A percentile compares a stretch with the other conserved stretches of the same genome.
These are phyloP conservation scores for Verasper variegatus DNA, from an alignment of 2,113 vertebrate species.

Conservation along the genomic window DNA sequence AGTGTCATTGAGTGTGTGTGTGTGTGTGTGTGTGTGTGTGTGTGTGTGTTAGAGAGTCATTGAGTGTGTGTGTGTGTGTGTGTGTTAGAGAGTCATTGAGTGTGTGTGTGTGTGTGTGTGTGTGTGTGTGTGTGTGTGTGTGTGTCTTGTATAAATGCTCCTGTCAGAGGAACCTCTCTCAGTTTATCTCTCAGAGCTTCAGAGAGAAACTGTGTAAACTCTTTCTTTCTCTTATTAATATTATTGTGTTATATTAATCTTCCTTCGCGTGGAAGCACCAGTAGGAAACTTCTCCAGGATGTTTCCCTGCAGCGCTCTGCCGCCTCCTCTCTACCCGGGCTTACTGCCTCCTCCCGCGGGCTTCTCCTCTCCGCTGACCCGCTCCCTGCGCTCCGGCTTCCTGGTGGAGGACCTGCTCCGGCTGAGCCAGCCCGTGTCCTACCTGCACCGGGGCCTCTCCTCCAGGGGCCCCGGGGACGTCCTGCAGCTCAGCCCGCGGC, in stretches of 20 bases:
- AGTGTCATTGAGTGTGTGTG: too few species aligned
- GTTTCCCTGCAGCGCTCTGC: conserved; percentile 91
- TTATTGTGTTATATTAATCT: background rate
- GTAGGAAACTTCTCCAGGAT: conserved; percentile 81
- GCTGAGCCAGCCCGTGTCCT: conserved; percentile 86
- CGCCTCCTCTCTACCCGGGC: conserved; percentile 90
- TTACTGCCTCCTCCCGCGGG: conserved; percentile 88
- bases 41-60: too few species aligned
- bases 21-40: too few species aligned
- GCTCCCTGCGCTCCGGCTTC: conserved; percentile 90
- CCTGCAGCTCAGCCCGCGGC: conserved; percentile 20
- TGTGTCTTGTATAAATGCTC: conserved; percentile 37
- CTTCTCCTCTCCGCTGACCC: conserved; percentile 85
- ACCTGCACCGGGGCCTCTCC: conserved; percentile 68
- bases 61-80: too few species aligned
- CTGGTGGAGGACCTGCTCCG: conserved; percentile 93
- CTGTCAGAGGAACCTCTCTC: background rate
- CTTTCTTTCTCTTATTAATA: background rate
- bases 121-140: conserved; percentile 8
- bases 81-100: too few species aligned
- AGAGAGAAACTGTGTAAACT: background rate
- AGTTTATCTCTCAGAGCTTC: background rate
- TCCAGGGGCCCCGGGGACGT: conserved; percentile 38
- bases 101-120: background rate
- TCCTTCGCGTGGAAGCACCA: too few species aligned